These are phyloP conservation scores for Xestia xanthographa DNA, from an alignment of 2,888 invertebrate species.

Conservation along the genomic window DNA sequence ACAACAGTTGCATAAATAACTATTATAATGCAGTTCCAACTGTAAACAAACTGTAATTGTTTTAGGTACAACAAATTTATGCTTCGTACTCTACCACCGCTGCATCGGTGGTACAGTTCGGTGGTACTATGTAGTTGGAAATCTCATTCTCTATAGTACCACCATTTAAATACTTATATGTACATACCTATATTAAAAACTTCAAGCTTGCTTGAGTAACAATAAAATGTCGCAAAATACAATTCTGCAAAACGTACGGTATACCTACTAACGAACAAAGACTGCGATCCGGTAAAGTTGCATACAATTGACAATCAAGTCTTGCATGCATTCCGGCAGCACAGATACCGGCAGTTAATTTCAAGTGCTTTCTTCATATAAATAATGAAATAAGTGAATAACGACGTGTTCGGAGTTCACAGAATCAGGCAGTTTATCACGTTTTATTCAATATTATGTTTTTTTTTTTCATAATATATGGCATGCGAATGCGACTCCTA, in stretches of 20 bases:
- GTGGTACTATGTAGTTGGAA: too few species aligned
- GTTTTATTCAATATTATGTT: slow-evolving; percentile 27
- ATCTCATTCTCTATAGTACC: too few species aligned
- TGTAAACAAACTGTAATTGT: slow-evolving; percentile 34
- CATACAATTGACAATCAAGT: slow-evolving; percentile 32
- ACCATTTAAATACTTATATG: too few species aligned
- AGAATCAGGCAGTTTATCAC: slow-evolving; percentile 45
- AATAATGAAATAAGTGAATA: slow-evolving; percentile 38
- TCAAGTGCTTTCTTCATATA: slow-evolving; percentile 35
- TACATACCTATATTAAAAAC: slow-evolving; percentile 14
- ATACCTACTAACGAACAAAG: slow-evolving; percentile 15
- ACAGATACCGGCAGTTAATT: too few species aligned
- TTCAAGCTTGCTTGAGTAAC: not conserved
- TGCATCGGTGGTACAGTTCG: too few species aligned
- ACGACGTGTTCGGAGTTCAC: slow-evolving; percentile 28
- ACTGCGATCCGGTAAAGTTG: slow-evolving; percentile 13
- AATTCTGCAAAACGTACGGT: slow-evolving; percentile 15
- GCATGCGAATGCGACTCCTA: slow-evolving; percentile 27
- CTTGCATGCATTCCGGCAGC: slow-evolving; percentile 36
- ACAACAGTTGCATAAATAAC: too few species aligned
- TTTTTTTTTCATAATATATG: slow-evolving; percentile 13
- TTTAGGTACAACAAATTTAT: not conserved
- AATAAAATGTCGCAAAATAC: slow-evolving; percentile 29
- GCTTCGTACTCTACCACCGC: too few species aligned
- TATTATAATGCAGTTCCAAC: slow-evolving; percentile 27